phyloP scores from a whole-genome alignment of 2,888 invertebrate genomes.

The Eumacrocentrus americanus region DNA sequence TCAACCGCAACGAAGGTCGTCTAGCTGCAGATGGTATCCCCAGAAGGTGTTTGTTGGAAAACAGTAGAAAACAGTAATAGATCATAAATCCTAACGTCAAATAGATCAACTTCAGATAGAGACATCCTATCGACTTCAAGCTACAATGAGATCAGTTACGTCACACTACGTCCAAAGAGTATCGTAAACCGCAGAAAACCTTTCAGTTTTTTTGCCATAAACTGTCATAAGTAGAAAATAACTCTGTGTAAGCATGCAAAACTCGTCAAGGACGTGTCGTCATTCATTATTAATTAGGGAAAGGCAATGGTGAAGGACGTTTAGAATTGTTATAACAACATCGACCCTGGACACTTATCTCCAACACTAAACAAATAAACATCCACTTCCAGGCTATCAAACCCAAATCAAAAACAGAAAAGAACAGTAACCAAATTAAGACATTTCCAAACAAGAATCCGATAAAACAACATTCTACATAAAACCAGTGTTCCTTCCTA shows the following conservation, averaged over 20 bases:
- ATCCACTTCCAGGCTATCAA: no score
- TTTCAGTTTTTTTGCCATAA: neutral
- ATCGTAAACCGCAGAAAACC: neutral
- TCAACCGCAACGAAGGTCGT: neutral
- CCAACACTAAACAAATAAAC: neutral
- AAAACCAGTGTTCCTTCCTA: no score
- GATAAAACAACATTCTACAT: no score
- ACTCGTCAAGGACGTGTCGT: conserved; percentile 13
- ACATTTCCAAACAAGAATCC: neutral
- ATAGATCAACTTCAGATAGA: neutral
- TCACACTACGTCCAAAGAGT: neutral
- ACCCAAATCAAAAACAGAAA: no score
- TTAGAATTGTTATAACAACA: neutral
- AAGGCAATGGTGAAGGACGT: conserved; percentile 20
- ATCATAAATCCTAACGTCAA: no score
- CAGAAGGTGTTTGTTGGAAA: neutral
- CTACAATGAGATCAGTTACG: neutral
- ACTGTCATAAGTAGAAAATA: conserved; percentile 10
- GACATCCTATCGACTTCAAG: no score
- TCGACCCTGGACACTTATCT: no score
- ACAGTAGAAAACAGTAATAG: no score
- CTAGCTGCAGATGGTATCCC: neutral
- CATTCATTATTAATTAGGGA: conserved; percentile 25
- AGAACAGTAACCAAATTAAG: no score
- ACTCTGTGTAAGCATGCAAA: neutral